Conservation (phyloP, 2,113 vertebrate genomes). For the Lagopus leucura region DNA sequence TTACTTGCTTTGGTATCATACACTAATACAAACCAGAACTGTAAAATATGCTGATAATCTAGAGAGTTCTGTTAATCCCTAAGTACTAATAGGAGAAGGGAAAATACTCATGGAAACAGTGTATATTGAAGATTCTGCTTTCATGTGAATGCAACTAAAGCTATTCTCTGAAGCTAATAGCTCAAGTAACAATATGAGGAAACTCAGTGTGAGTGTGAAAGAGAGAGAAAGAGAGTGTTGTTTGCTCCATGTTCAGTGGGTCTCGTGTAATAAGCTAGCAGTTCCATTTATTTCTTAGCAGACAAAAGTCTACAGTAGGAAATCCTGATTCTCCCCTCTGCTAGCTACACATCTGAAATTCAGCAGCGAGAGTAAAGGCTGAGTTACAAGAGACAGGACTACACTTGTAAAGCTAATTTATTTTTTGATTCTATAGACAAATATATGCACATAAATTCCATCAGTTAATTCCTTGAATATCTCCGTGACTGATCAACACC, state of each 20-base stretch:
- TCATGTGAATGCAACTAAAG: conserved; percentile 25
- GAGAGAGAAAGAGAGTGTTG: background rate
- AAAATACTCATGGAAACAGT: background rate
- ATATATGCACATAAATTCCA: background rate
- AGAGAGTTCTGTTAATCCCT: conserved; percentile 1
- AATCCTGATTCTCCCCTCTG: background rate
- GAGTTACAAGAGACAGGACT: background rate
- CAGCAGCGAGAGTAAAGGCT: background rate
- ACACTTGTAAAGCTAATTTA: background rate
- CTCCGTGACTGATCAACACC: background rate
- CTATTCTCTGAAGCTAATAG: conserved; percentile 36
- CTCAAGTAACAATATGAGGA: conserved; percentile 32
- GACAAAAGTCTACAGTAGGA: conserved; percentile 25
- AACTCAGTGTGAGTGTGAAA: conserved; percentile 12
- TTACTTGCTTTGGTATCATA: background rate
- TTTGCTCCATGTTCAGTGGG: conserved; percentile 50
- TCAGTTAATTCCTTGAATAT: background rate
- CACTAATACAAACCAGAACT: background rate
- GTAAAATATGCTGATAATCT: background rate
- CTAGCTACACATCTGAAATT: background rate
- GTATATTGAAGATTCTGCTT: conserved; percentile 16
- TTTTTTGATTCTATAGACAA: background rate
- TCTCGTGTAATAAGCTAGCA: conserved; percentile 25
- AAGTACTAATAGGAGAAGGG: background rate
- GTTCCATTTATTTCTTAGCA: conserved; percentile 16